These are phyloP conservation scores for Tethea ocularis DNA, from an alignment of 2,888 invertebrate species.

Conservation along the genomic window DNA sequence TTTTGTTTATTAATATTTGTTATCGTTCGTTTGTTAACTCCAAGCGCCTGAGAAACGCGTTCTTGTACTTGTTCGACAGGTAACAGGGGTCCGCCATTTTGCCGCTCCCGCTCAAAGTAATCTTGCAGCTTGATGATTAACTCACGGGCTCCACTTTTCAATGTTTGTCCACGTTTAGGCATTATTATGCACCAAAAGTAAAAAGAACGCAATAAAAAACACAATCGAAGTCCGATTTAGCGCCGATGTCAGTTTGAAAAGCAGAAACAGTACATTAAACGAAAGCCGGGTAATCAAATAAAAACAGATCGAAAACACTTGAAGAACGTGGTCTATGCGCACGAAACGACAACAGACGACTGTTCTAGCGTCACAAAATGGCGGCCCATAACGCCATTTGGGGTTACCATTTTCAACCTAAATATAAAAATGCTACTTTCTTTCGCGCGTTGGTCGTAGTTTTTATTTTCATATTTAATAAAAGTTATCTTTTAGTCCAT, in stretches of 20 bases:
- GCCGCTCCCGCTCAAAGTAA: slow-evolving; percentile 24
- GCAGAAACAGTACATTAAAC: slow-evolving; percentile 13
- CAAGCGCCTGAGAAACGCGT: slow-evolving; percentile 22
- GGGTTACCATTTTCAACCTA: too few species aligned
- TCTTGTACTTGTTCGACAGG: slow-evolving; percentile 20
- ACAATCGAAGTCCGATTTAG: slow-evolving; percentile 18
- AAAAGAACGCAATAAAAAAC: slow-evolving; percentile 1
- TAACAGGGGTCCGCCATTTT: slow-evolving; percentile 19
- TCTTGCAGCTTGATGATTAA: slow-evolving; percentile 18
- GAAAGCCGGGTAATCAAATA: slow-evolving; percentile 15
- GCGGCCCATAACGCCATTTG: too few species aligned
- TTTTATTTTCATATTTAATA: too few species aligned
- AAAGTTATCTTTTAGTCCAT: too few species aligned
- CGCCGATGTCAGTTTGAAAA: slow-evolving; percentile 16
- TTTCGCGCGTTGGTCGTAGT: too few species aligned
- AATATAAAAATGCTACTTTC: too few species aligned
- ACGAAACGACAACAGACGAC: too few species aligned
- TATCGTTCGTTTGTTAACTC: slow-evolving; percentile 19
- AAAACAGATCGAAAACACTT: slow-evolving; percentile 16
- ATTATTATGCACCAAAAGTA: slow-evolving; percentile 18
- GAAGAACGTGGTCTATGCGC: too few species aligned
- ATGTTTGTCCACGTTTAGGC: slow-evolving; percentile 23
- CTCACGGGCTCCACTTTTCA: slow-evolving; percentile 21
- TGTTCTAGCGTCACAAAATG: too few species aligned
- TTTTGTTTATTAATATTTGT: too few species aligned